These are phyloP conservation scores for Zoanthus solanderi DNA, from an alignment of 92 coral and sea anemone species.

Conservation along the genomic window DNA sequence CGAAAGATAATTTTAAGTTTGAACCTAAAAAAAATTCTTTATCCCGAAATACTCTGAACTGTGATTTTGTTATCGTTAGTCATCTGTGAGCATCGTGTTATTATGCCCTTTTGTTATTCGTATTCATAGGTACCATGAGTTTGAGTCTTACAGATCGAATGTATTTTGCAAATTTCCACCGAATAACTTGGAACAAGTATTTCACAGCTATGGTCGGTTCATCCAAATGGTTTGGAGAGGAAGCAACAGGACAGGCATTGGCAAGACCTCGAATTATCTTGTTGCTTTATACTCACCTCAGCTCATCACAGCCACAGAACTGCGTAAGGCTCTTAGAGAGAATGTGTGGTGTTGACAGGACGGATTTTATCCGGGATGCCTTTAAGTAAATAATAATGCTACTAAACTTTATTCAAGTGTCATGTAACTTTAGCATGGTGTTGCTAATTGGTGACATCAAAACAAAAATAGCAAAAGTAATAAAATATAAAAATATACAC, in stretches of 20 bases:
- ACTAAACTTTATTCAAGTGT: too few species aligned
- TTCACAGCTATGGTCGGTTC: background rate
- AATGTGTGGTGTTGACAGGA: conserved; percentile 24
- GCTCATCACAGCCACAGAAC: background rate
- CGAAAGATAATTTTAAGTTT: too few species aligned
- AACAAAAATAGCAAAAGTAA: too few species aligned
- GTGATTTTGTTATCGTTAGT: too few species aligned
- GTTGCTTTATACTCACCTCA: conserved; percentile 18
- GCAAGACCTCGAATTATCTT: background rate
- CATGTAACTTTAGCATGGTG: too few species aligned
- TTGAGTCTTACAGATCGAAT: background rate
- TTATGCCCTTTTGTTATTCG: background rate
- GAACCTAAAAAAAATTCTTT: too few species aligned
- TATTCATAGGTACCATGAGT: conserved; percentile 10
- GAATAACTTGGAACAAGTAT: conserved; percentile 6
- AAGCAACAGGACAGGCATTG: conserved; percentile 15
- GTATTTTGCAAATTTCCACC: conserved; percentile 15
- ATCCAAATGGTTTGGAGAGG: conserved; percentile 34
- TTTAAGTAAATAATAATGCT: too few species aligned
- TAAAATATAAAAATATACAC: too few species aligned
- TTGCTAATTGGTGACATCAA: too few species aligned
- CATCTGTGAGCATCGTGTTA: too few species aligned
- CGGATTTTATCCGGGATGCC: too few species aligned
- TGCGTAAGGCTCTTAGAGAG: background rate
- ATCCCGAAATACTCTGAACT: background rate